A percentile compares a stretch with the other conserved stretches of the same genome.
phyloP scores from a whole-genome alignment of 2,888 invertebrate species.

The Macropis europaea region DNA sequence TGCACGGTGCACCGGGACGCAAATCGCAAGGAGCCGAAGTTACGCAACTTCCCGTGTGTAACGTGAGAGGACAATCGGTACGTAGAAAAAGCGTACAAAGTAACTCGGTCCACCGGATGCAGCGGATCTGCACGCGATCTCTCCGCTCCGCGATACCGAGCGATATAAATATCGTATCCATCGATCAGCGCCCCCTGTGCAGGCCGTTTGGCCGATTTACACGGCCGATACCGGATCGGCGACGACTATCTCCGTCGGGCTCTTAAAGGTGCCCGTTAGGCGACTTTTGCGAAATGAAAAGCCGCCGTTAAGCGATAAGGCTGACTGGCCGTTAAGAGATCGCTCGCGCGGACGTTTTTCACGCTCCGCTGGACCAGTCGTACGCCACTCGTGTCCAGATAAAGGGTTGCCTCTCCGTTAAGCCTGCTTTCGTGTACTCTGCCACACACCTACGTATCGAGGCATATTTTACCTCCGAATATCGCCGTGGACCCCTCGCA shows the following conservation, averaged over 20 bases:
- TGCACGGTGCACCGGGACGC: no score
- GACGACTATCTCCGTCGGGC: slow-evolving; percentile 44
- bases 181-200: slow-evolving; percentile 44
- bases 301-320: slow-evolving; percentile 61
- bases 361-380: slow-evolving; percentile 65
- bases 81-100: neutral
- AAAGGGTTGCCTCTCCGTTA: slow-evolving; percentile 65
- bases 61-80: neutral
- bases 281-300: slow-evolving; percentile 62
- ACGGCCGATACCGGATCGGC: slow-evolving; percentile 41
- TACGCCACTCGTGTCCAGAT: slow-evolving; percentile 62
- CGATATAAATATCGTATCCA: slow-evolving; percentile 34
- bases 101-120: neutral
- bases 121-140: slow-evolving; percentile 14
- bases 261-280: slow-evolving; percentile 47
- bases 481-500: slow-evolving; percentile 41
- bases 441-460: slow-evolving; percentile 48
- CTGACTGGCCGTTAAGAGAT: slow-evolving; percentile 60
- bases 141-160: slow-evolving; percentile 2
- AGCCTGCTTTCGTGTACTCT: slow-evolving; percentile 59
- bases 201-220: slow-evolving; percentile 39
- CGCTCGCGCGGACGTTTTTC: slow-evolving; percentile 67
- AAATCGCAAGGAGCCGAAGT: no score
- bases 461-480: slow-evolving; percentile 39
- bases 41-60: no score